phyloP scores from a whole-genome alignment of 2,888 invertebrate genomes.

The Tetanocera ferruginea region DNA sequence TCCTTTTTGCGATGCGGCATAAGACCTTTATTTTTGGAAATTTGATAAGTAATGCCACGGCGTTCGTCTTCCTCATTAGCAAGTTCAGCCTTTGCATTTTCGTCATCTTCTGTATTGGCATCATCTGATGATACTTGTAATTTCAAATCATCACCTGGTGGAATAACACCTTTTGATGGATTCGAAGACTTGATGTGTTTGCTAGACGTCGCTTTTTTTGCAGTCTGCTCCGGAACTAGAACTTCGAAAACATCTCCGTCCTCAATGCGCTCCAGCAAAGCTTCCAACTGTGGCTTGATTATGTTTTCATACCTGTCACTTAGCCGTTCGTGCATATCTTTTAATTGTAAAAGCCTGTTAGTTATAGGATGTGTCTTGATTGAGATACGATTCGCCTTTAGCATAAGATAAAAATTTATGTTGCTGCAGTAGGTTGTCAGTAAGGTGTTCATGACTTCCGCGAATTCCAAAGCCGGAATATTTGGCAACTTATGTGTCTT shows the following conservation, averaged over 20 bases:
- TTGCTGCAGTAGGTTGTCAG: slow-evolving; percentile 88
- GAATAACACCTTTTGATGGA: slow-evolving; percentile 41
- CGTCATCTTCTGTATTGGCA: slow-evolving; percentile 70
- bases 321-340: slow-evolving; percentile 81
- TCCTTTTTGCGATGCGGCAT: slow-evolving; percentile 93
- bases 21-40: slow-evolving; percentile 95
- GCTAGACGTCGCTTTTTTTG: neutral
- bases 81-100: slow-evolving; percentile 66
- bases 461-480: slow-evolving; percentile 79
- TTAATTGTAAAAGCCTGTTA: slow-evolving; percentile 85
- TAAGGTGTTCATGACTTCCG: slow-evolving; percentile 78
- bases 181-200: slow-evolving; percentile 27
- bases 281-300: slow-evolving; percentile 78
- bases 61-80: slow-evolving; percentile 72
- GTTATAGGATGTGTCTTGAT: slow-evolving; percentile 91
- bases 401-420: slow-evolving; percentile 85
- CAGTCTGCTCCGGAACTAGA: slow-evolving; percentile 44
- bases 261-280: slow-evolving; percentile 73
- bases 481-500: slow-evolving; percentile 76
- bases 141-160: slow-evolving; percentile 64
- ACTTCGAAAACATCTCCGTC: slow-evolving; percentile 65
- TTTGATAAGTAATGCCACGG: slow-evolving; percentile 91
- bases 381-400: slow-evolving; percentile 82
- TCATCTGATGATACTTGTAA: slow-evolving; percentile 57
- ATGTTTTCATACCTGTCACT: slow-evolving; percentile 79